Evolutionary conservation across 2,113 vertebrate species (phyloP).

Genomic region (Anser cygnoides): DNA sequence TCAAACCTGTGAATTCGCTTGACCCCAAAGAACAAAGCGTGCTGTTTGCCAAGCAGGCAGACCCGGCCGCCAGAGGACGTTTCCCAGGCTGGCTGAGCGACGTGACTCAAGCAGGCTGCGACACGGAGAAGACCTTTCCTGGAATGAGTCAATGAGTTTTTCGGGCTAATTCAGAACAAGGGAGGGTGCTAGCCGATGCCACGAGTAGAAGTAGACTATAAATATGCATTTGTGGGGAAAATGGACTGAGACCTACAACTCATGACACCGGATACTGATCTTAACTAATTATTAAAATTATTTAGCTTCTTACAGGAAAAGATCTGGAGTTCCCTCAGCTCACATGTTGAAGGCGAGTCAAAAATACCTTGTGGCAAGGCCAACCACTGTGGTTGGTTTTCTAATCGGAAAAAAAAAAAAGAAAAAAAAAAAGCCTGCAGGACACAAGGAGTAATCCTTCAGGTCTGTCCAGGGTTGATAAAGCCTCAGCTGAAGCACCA

Average conservation of each 20-base stretch:
- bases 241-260: background rate
- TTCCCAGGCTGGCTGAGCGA: background rate
- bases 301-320: background rate
- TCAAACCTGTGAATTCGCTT: background rate
- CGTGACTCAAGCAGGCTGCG: background rate
- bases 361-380: background rate
- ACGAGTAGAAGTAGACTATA: background rate
- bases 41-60: background rate
- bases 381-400: background rate
- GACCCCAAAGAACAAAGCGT: background rate
- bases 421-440: background rate
- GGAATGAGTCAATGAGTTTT: background rate
- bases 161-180: background rate
- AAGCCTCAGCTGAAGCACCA: background rate
- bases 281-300: background rate
- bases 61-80: background rate
- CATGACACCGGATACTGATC: background rate
- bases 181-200: background rate
- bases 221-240: background rate
- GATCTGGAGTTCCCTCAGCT: background rate
- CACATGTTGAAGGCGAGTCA: background rate
- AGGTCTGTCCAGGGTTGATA: background rate
- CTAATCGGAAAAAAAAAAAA: background rate
- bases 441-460: background rate
- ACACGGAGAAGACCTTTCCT: background rate